Evolutionary conservation across 2,797 vertebrate species (phyloP).

Genomic region (Leptatherina wallacei): DNA sequence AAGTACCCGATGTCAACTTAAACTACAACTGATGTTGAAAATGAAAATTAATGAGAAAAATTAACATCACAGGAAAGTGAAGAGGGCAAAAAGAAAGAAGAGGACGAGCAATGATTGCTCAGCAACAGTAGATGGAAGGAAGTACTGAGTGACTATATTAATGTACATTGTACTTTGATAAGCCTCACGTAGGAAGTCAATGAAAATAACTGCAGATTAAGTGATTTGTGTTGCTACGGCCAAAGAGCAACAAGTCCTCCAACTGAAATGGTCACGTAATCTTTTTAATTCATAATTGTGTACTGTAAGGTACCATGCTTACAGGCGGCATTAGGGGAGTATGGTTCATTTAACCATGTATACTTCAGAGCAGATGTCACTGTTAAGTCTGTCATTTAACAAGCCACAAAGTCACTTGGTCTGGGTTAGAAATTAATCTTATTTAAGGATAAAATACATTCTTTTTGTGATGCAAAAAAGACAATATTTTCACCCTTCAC

Average conservation of each 20-base stretch:
- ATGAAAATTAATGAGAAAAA: neutral
- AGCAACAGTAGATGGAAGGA: neutral
- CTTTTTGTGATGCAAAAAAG: neutral
- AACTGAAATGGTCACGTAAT: neutral
- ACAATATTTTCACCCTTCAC: neutral
- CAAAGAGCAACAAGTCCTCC: neutral
- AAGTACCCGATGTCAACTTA: neutral
- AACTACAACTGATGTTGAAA: neutral
- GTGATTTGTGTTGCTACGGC: neutral
- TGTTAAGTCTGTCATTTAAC: too few relatives aligned
- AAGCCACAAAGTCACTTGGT: neutral
- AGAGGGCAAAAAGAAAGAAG: neutral
- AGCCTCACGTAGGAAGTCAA: neutral
- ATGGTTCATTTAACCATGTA: neutral
- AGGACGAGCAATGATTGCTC: neutral
- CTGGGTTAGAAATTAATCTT: too few relatives aligned
- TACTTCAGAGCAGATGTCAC: neutral
- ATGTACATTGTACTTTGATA: neutral
- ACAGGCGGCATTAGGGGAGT: too few relatives aligned
- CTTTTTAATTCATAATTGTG: neutral
- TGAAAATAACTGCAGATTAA: neutral
- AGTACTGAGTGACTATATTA: neutral
- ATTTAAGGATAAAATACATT: neutral
- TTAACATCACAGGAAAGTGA: neutral
- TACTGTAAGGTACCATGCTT: neutral